phyloP scores from a whole-genome alignment of 1,140 invertebrate species.

The Drosophila saltans region DNA sequence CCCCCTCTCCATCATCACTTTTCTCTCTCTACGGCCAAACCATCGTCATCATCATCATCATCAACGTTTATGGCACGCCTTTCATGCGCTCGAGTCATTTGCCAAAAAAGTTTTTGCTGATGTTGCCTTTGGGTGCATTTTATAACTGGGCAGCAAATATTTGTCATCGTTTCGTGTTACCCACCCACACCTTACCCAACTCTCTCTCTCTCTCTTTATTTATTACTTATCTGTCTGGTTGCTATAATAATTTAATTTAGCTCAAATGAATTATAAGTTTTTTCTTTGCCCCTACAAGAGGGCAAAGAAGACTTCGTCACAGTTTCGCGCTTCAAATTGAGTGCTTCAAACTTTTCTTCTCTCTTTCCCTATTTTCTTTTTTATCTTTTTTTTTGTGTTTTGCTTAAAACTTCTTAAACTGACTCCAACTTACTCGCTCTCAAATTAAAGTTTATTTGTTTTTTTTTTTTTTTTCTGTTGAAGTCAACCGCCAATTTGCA shows the following conservation, averaged over 20 bases:
- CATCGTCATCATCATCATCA: slow-evolving; percentile 39
- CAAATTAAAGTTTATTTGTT: slow-evolving; percentile 68
- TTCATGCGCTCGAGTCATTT: slow-evolving; percentile 69
- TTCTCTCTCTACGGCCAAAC: no score
- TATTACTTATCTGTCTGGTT: slow-evolving; percentile 35
- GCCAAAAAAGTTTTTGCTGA: slow-evolving; percentile 60
- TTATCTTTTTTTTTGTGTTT: neutral
- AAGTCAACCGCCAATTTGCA: slow-evolving; percentile 76
- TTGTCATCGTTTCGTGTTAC: slow-evolving; percentile 49
- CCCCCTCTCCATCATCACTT: neutral
- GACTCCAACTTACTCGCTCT: slow-evolving; percentile 51
- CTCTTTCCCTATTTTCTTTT: neutral
- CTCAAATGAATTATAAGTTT: slow-evolving; percentile 74
- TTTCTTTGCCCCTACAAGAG: slow-evolving; percentile 7
- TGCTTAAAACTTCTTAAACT: slow-evolving; percentile 50
- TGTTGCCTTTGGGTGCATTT: slow-evolving; percentile 77
- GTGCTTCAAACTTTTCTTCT: slow-evolving; percentile 63
- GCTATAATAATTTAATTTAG: slow-evolving; percentile 76
- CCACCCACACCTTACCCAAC: neutral
- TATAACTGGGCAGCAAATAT: slow-evolving; percentile 76
- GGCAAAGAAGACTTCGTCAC: slow-evolving; percentile 39
- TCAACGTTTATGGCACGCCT: slow-evolving; percentile 63
- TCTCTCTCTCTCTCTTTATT: neutral
- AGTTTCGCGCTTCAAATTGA: slow-evolving; percentile 72
- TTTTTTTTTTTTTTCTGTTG: slow-evolving; percentile 14